Conservation (phyloP, 2,888 invertebrate genomes). For the Phengaris arion region DNA sequence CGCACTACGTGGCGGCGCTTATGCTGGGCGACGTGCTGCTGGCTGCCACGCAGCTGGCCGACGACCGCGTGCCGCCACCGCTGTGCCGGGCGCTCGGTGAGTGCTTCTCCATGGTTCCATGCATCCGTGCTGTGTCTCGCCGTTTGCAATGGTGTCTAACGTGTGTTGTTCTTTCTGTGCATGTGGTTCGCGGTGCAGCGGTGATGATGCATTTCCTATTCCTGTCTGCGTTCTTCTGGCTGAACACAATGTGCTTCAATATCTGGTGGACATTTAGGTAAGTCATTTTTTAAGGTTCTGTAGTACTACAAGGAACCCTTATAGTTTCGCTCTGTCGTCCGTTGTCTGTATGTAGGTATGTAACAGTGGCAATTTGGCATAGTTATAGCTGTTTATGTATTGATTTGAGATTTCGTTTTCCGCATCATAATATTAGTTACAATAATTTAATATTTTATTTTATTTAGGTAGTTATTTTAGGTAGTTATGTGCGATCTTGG, state of each 20-base stretch:
- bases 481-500: no score
- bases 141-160: slow-evolving; percentile 45
- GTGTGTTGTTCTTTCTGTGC: slow-evolving; percentile 43
- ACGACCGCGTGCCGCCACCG: slow-evolving; percentile 78
- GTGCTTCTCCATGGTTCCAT: slow-evolving; percentile 44
- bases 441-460: no score
- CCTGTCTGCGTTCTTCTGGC: slow-evolving; percentile 94
- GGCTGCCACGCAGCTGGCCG: slow-evolving; percentile 87
- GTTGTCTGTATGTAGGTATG: no score
- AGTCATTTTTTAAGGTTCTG: slow-evolving; percentile 53
- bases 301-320: no score
- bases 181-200: slow-evolving; percentile 78
- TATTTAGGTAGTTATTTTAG: no score
- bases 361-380: no score
- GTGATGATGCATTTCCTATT: slow-evolving; percentile 93
- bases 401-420: no score
- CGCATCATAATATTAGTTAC: no score
- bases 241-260: slow-evolving; percentile 96
- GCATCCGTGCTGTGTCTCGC: background rate
- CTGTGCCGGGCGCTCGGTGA: slow-evolving; percentile 85
- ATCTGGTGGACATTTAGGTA: slow-evolving; percentile 96
- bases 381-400: no score
- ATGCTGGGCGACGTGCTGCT: slow-evolving; percentile 89
- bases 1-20: slow-evolving; percentile 90
- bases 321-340: no score